Percentiles rank a stretch among this genome's conserved stretches.
Conservation (phyloP, 2,888 invertebrate species). For the Mimachlamys varia region DNA sequence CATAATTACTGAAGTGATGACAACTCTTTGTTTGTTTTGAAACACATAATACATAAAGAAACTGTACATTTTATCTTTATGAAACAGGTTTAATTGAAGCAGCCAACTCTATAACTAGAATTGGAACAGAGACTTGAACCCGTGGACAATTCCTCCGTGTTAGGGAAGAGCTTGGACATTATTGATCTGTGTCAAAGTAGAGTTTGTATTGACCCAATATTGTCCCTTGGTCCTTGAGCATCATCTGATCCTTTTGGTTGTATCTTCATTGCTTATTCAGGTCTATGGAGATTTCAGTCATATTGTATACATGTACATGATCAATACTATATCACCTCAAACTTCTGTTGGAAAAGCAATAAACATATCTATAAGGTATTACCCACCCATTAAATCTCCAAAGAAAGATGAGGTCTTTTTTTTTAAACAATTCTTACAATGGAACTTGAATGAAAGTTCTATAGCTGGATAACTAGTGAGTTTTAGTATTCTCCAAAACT, state of each 20-base stretch:
- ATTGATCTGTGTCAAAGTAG: neutral
- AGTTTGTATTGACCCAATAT: neutral
- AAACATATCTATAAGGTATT: neutral
- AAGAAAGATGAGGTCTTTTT: neutral
- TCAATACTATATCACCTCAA: neutral
- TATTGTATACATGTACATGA: neutral
- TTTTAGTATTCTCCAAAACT: too few species aligned
- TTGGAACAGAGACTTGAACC: too few species aligned
- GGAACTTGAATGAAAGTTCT: neutral
- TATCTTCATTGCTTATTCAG: neutral
- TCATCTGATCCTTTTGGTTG: neutral
- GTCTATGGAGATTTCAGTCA: constrained; percentile 11
- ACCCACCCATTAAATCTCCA: neutral
- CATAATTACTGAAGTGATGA: too few species aligned
- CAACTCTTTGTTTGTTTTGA: too few species aligned
- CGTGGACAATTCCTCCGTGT: neutral
- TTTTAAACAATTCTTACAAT: neutral
- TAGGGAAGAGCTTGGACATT: neutral
- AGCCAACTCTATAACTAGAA: too few species aligned
- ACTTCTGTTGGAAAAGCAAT: neutral
- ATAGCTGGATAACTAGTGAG: too few species aligned
- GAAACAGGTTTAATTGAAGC: too few species aligned
- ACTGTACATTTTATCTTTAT: too few species aligned
- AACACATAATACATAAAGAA: too few species aligned
- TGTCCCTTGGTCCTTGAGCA: neutral